Conservation (phyloP, 1,140 invertebrate species). For the Trachymyrmex septentrionalis region DNA sequence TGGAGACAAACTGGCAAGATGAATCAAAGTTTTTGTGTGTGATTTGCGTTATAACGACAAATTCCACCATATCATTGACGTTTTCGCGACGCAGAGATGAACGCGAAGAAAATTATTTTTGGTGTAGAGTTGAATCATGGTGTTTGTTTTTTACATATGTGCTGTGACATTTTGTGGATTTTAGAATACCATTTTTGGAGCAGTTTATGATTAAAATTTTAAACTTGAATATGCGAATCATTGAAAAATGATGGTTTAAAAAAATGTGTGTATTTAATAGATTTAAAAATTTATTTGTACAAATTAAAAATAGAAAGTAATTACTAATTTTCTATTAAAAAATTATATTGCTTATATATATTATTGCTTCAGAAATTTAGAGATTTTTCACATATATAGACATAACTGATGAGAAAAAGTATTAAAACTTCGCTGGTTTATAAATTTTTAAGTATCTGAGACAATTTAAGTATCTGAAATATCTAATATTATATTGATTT, state of each 20-base stretch:
- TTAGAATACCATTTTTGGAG: neutral
- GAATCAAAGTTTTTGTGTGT: neutral
- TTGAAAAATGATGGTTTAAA: neutral
- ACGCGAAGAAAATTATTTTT: too few species aligned
- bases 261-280: neutral
- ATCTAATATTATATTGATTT: neutral
- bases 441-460: neutral
- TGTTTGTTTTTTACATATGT: constrained; percentile 2
- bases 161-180: neutral
- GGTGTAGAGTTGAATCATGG: neutral
- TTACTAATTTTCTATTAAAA: neutral
- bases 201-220: neutral
- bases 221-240: neutral
- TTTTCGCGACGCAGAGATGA: constrained; percentile 2
- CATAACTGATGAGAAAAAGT: neutral
- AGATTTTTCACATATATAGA: neutral
- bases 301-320: neutral
- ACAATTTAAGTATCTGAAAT: neutral
- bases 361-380: neutral
- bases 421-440: neutral
- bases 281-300: neutral
- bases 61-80: neutral
- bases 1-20: neutral
- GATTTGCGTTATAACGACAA: neutral
- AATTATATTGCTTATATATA: neutral